Evolutionary conservation across 2,797 vertebrate genomes (phyloP).

Genomic region (Bryconaethiops microstoma): DNA sequence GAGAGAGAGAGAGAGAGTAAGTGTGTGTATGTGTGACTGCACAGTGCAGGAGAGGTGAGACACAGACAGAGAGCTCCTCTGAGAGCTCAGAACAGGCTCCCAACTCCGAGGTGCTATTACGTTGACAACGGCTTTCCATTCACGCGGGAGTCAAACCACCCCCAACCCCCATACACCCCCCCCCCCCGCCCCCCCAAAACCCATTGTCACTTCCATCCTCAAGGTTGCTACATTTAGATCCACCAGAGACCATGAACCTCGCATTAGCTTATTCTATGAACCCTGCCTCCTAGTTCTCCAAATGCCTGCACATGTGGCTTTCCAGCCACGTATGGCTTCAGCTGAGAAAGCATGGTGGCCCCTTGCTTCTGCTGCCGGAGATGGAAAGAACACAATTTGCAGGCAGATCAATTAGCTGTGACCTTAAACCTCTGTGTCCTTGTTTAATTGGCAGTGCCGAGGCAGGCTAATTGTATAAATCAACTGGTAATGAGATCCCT

Average conservation of each 20-base stretch:
- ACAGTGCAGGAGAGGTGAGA: slow-evolving; percentile 53
- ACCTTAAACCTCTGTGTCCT: slow-evolving; percentile 87
- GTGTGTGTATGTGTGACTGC: slow-evolving; percentile 10
- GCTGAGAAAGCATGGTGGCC: slow-evolving; percentile 65
- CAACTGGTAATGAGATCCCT: slow-evolving; percentile 87
- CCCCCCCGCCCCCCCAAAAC: slow-evolving; percentile 52
- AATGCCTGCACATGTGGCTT: slow-evolving; percentile 8
- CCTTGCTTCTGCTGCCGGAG: slow-evolving; percentile 66
- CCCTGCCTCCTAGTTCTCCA: slow-evolving; percentile 59
- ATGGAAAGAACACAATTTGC: slow-evolving; percentile 79
- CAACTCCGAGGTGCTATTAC: slow-evolving; percentile 72
- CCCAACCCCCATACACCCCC: slow-evolving; percentile 39
- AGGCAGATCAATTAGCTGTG: slow-evolving; percentile 85
- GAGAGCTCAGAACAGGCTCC: slow-evolving; percentile 63
- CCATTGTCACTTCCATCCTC: slow-evolving; percentile 72
- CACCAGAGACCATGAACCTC: slow-evolving; percentile 63
- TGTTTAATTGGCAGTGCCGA: slow-evolving; percentile 87
- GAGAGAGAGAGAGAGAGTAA: too few relatives aligned
- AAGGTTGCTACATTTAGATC: slow-evolving; percentile 71
- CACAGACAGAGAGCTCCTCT: slow-evolving; percentile 49
- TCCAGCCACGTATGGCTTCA: background rate
- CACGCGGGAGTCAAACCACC: slow-evolving; percentile 63
- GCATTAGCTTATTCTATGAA: slow-evolving; percentile 63
- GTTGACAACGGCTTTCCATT: slow-evolving; percentile 68
- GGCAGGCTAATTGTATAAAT: slow-evolving; percentile 87